Base-by-base conservation (phyloP, 2,113 vertebrate genomes). In the Glaucidium brasilianum region DNA sequence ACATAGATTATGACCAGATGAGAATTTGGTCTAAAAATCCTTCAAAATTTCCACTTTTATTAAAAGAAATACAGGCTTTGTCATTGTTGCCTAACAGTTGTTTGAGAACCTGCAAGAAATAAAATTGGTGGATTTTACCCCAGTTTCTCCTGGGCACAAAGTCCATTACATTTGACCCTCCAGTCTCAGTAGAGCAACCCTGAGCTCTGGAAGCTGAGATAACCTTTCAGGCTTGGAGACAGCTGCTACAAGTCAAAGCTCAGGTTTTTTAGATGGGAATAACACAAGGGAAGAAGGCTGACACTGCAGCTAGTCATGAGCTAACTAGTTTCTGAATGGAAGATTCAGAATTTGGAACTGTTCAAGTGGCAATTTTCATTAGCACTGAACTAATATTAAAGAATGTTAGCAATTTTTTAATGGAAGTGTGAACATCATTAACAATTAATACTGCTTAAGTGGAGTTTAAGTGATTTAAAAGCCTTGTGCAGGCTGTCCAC, bases 401-500 rank as follows among this genome's bases (percentile, higher is more conserved):
- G 53, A 80, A 88, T n/a, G 41, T 56, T 77, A 92, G 79, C 79
- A 80, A 86, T 47, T 39, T 91, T 94, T 86, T 88, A 88, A 86
- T 41, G 71, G 75, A 83, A 95, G 32, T 35, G 52, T 2, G 59
- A 94, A 58, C 29, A 92, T 77, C 50, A 76, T 94, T 94, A 96
- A 93, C 67, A 92, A 96, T 94, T 92, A 83, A 95, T 88, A 80
- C 23, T 58, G 10, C 56, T 88, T 79, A 93, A 95, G 73, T 64
- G 77, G 69, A 55, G 11, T 52, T 93, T 60, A 93, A 95, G 79
- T 41, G 59, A 94, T 90, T 94, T 94, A 45, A 95, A 90, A 95
- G 83, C 79, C 41, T 83, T 17, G 15, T 9, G 63, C 27, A 21
- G 47, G 63, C 47, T 80, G 52, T 37, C 53, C 5, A 6, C 75